A percentile compares a stretch with the other conserved stretches of the same genome.
phyloP scores from a whole-genome alignment of 30 jellyfish, hydroid and myxozoan species.

The Rhopilema esculentum region DNA sequence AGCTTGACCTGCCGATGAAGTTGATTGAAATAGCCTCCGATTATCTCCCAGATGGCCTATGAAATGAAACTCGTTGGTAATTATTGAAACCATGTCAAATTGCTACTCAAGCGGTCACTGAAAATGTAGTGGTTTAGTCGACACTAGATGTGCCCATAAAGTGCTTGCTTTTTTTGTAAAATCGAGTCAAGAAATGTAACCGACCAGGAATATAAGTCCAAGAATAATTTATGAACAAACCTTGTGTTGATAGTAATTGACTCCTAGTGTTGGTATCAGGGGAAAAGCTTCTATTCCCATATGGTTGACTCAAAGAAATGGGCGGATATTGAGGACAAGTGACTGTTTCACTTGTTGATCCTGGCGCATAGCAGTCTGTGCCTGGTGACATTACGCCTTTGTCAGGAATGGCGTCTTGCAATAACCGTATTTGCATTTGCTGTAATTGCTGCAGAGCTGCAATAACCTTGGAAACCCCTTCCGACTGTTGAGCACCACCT shows the following conservation, averaged over 20 bases:
- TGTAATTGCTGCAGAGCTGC: slow-evolving; percentile 47
- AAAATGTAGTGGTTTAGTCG: no score
- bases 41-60: background rate
- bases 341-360: no score
- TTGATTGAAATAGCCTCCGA: background rate
- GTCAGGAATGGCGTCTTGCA: slow-evolving; percentile 9
- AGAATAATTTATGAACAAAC: background rate
- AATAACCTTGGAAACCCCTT: slow-evolving; percentile 13
- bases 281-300: no score
- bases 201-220: background rate
- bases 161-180: no score
- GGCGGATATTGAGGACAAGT: no score
- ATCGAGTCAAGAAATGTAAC: no score
- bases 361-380: background rate
- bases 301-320: no score
- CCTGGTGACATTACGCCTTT: background rate
- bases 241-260: background rate
- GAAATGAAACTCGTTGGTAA: background rate
- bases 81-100: no score
- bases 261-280: background rate
- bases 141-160: no score
- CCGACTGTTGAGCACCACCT: slow-evolving; percentile 19
- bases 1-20: background rate
- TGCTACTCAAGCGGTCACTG: no score
- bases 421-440: slow-evolving; percentile 13